Conservation (phyloP, 1,140 invertebrate species). For the Drosophila sulfurigaster region DNA sequence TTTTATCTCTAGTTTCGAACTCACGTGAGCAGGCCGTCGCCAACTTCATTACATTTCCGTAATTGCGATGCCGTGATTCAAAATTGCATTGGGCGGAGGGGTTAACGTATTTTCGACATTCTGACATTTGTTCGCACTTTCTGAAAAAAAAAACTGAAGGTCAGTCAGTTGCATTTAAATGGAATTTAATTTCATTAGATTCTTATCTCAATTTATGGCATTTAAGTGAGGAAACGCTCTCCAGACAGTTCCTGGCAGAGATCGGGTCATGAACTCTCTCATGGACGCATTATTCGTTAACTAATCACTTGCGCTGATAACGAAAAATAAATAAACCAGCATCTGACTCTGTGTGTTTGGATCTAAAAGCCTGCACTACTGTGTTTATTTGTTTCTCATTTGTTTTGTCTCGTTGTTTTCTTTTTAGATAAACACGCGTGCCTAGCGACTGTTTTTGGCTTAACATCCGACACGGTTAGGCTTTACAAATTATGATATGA, state of each 20-base stretch:
- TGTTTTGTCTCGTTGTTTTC: conserved; percentile 17
- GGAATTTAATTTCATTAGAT: not conserved
- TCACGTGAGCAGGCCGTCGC: conserved; percentile 29
- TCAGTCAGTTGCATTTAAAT: conserved; percentile 23
- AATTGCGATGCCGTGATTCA: conserved; percentile 32
- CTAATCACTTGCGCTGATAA: conserved; percentile 30
- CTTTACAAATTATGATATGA: conserved; percentile 10
- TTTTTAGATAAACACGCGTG: conserved; percentile 37
- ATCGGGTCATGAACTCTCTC: conserved; percentile 25
- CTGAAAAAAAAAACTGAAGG: conserved; percentile 5
- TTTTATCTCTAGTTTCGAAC: conserved; percentile 28
- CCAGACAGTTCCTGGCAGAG: conserved; percentile 1
- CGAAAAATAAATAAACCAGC: conserved; percentile 18
- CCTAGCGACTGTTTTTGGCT: conserved; percentile 10
- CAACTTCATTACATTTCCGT: conserved; percentile 44
- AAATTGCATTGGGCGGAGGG: conserved; percentile 1
- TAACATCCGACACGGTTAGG: conserved; percentile 13
- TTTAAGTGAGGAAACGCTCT: not conserved
- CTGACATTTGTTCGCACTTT: conserved; percentile 11
- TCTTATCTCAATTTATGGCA: not conserved
- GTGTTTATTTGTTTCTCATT: conserved; percentile 28
- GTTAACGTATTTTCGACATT: conserved; percentile 7
- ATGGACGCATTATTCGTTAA: conserved; percentile 34
- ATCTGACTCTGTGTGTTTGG: conserved; percentile 26
- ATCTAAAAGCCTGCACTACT: conserved; percentile 31